phyloP scores from a whole-genome alignment of 2,113 vertebrate species.

The Prunella fulvescens region DNA sequence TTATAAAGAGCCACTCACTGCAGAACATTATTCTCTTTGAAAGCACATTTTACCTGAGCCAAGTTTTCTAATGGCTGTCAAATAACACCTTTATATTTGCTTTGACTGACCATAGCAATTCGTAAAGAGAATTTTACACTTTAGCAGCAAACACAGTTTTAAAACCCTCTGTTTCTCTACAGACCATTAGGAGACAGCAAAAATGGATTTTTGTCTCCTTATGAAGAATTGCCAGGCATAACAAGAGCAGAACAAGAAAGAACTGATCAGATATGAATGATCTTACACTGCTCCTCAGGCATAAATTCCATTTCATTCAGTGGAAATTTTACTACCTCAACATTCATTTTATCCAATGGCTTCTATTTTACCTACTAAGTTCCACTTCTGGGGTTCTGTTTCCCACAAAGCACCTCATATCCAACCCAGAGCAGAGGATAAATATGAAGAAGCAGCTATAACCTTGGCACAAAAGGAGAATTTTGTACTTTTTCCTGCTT shows the following conservation, averaged over 20 bases:
- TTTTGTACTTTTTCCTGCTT: not conserved
- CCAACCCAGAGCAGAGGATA: not conserved
- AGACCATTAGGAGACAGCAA: not conserved
- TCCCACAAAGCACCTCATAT: not conserved
- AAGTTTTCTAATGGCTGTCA: not conserved
- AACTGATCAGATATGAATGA: not conserved
- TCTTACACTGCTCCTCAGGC: not conserved
- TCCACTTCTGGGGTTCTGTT: not conserved
- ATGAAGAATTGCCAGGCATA: not conserved
- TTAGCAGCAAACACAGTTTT: not conserved
- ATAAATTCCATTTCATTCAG: not conserved
- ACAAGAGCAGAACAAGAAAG: not conserved
- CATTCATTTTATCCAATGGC: not conserved
- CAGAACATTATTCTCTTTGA: not conserved
- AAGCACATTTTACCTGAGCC: not conserved
- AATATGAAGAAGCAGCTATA: not conserved
- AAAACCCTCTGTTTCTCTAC: not conserved
- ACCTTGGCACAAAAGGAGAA: not conserved
- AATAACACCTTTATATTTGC: not conserved
- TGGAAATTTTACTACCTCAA: not conserved
- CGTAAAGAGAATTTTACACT: not conserved
- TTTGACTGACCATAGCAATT: not conserved
- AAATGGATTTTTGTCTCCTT: not conserved
- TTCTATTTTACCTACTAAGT: not conserved
- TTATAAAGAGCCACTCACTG: not conserved